phyloP scores from a whole-genome alignment of 2,113 vertebrate genomes.

The Larimichthys crocea region DNA sequence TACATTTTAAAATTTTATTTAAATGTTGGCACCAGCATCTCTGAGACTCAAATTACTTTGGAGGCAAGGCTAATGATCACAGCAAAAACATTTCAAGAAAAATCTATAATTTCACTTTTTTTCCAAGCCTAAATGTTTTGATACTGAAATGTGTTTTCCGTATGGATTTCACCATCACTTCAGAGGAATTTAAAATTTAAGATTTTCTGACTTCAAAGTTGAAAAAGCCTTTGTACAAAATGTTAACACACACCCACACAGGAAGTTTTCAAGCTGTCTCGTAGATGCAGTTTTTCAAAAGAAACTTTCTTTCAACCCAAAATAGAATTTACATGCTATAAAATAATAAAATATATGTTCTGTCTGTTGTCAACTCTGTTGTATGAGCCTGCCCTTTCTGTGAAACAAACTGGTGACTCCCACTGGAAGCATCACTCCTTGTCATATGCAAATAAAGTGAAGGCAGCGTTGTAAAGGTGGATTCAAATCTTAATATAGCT shows the following conservation, averaged over 20 bases:
- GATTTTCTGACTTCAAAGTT: slow-evolving; percentile 30
- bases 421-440: slow-evolving; percentile 23
- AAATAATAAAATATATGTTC: slow-evolving; percentile 8
- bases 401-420: slow-evolving; percentile 20
- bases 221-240: slow-evolving; percentile 24
- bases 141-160: not conserved
- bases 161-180: slow-evolving; percentile 5
- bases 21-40: not conserved
- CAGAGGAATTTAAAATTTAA: not conserved
- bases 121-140: not conserved
- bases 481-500: slow-evolving; percentile 8
- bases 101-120: not conserved
- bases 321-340: slow-evolving; percentile 20
- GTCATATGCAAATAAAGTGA: slow-evolving; percentile 46
- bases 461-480: not conserved
- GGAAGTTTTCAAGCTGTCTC: slow-evolving; percentile 29
- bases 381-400: not conserved
- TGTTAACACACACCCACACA: slow-evolving; percentile 25
- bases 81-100: not conserved
- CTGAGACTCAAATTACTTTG: not conserved
- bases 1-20: too few relatives aligned
- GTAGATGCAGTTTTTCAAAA: slow-evolving; percentile 39
- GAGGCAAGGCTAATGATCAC: not conserved
- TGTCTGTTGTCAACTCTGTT: not conserved
- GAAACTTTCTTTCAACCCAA: slow-evolving; percentile 5